A percentile compares a stretch with the other conserved stretches of the same genome.
Evolutionary conservation across 2,888 invertebrate genomes (phyloP).

Genomic region (Himalopsyche japonica): DNA sequence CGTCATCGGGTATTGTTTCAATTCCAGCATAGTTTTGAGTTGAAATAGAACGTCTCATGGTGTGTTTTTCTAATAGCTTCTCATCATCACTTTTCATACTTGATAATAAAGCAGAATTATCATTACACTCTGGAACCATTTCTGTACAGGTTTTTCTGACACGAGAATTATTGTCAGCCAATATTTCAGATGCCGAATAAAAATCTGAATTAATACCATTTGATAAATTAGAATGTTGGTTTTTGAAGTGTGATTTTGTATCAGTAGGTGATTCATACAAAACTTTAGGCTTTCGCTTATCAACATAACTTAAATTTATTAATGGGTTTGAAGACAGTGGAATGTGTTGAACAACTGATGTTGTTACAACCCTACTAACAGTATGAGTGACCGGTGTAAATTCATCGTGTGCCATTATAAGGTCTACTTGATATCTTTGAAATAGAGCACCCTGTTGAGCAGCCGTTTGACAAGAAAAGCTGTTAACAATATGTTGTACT

Average conservation of each 20-base stretch:
- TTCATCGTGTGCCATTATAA: slow-evolving; percentile 68
- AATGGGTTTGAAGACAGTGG: slow-evolving; percentile 30
- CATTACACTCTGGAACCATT: background rate
- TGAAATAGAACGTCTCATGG: slow-evolving; percentile 51
- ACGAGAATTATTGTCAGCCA: background rate
- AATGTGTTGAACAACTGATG: slow-evolving; percentile 38
- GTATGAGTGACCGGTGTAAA: slow-evolving; percentile 58
- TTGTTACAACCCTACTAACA: slow-evolving; percentile 48
- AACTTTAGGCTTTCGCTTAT: background rate
- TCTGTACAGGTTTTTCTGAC: background rate
- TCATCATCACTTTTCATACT: slow-evolving; percentile 60
- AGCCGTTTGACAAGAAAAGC: slow-evolving; percentile 56
- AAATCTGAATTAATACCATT: slow-evolving; percentile 1
- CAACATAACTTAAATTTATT: slow-evolving; percentile 22
- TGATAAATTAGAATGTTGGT: background rate
- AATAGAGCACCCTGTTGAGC: slow-evolving; percentile 51
- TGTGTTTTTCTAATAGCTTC: slow-evolving; percentile 54
- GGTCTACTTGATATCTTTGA: slow-evolving; percentile 61
- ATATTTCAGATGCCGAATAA: background rate
- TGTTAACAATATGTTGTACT: slow-evolving; percentile 62
- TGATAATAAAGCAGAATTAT: slow-evolving; percentile 38
- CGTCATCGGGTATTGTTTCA: slow-evolving; percentile 47
- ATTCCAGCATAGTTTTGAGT: slow-evolving; percentile 59
- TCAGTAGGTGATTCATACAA: background rate
- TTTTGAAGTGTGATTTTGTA: background rate